These are phyloP conservation scores for Sminthurinus aureus DNA, from an alignment of 2,888 invertebrate genomes.

Conservation along the genomic window DNA sequence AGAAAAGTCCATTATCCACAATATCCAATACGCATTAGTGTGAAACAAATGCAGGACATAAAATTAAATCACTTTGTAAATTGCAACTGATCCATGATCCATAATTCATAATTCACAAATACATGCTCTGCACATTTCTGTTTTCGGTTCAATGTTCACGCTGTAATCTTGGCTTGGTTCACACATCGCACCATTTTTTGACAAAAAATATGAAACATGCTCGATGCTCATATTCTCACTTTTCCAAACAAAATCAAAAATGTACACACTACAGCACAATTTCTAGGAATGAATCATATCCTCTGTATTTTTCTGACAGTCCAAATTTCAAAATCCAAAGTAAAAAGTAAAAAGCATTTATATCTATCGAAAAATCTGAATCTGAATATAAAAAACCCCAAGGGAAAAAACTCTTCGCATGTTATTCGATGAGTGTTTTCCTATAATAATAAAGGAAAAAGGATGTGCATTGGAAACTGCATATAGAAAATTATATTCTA, in stretches of 20 bases:
- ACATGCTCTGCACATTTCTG: no score
- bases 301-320: not conserved
- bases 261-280: not conserved
- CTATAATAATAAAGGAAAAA: no score
- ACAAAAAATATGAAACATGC: not conserved
- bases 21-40: no score
- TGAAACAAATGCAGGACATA: no score
- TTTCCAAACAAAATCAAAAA: not conserved
- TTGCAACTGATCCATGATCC: no score
- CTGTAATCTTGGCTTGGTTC: no score
- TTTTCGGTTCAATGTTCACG: no score
- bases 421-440: no score
- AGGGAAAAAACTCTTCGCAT: not conserved
- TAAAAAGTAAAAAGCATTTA: not conserved
- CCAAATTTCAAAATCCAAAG: not conserved
- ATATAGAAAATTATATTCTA: not conserved
- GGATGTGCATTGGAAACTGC: not conserved
- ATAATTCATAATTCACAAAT: no score
- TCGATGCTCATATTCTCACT: not conserved
- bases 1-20: no score
- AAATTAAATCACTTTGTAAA: no score
- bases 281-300: constrained; percentile 3
- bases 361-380: not conserved
- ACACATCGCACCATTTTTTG: not conserved
- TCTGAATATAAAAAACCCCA: not conserved